Evolutionary conservation across 1,140 invertebrate genomes (phyloP).

Genomic region (Brachionus rotundiformis): DNA sequence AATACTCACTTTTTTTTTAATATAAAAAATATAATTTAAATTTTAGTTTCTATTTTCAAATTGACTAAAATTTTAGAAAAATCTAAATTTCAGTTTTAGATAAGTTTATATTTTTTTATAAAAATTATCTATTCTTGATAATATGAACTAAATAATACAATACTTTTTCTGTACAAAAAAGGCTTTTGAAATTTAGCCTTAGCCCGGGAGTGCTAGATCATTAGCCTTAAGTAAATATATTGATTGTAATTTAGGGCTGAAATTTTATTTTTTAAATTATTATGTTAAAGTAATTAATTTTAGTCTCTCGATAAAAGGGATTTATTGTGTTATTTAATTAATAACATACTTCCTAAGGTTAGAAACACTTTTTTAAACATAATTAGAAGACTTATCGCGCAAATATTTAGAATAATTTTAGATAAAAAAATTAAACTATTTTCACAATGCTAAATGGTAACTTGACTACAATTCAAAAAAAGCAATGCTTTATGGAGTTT

Average conservation of each 20-base stretch:
- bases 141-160: too few species aligned
- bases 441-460: not conserved
- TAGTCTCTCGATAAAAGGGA: not conserved
- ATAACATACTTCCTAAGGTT: not conserved
- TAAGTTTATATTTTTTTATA: too few species aligned
- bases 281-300: not conserved
- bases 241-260: not conserved
- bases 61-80: too few species aligned
- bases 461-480: conserved; percentile 2
- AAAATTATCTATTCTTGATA: too few species aligned
- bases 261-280: not conserved
- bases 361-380: not conserved
- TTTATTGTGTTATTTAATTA: not conserved
- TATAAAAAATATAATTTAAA: too few species aligned
- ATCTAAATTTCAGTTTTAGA: too few species aligned
- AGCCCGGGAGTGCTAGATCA: too few species aligned
- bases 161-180: not conserved
- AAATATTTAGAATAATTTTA: not conserved
- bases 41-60: too few species aligned
- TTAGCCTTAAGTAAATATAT: not conserved
- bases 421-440: not conserved
- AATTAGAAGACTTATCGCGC: not conserved
- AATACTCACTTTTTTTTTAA: too few species aligned
- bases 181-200: too few species aligned
- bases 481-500: not conserved